These are phyloP conservation scores for Drosophila kanekoi DNA, from an alignment of 2,888 invertebrate species.

Conservation along the genomic window DNA sequence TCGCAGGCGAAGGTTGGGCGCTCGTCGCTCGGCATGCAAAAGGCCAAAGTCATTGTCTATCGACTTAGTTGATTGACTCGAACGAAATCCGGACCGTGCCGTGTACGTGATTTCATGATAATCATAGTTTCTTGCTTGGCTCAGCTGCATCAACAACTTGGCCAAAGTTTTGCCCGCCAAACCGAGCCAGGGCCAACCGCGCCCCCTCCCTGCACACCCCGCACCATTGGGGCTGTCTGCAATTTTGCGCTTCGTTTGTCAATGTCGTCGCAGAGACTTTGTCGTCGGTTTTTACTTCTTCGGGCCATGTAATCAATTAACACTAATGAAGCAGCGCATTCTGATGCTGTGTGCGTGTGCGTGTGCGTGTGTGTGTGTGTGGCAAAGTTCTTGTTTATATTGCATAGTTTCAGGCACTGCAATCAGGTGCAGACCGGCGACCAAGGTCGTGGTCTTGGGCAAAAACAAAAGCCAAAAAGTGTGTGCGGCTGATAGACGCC, in stretches of 20 bases:
- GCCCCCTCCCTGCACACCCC: neutral
- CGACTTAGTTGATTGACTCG: slow-evolving; percentile 73
- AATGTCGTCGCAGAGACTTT: slow-evolving; percentile 63
- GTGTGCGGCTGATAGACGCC: slow-evolving; percentile 51
- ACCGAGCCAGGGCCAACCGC: slow-evolving; percentile 4
- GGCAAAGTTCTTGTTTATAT: slow-evolving; percentile 61
- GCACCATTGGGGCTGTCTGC: slow-evolving; percentile 34
- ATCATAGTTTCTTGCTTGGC: slow-evolving; percentile 58
- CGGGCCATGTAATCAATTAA: slow-evolving; percentile 81
- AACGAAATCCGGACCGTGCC: slow-evolving; percentile 52
- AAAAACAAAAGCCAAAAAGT: slow-evolving; percentile 51
- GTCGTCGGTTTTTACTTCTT: slow-evolving; percentile 60
- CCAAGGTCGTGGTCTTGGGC: slow-evolving; percentile 57
- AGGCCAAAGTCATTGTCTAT: slow-evolving; percentile 70
- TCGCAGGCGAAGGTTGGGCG: slow-evolving; percentile 62
- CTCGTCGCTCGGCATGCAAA: slow-evolving; percentile 54
- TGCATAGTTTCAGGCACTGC: slow-evolving; percentile 46
- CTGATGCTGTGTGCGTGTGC: slow-evolving; percentile 9
- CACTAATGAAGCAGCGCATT: slow-evolving; percentile 75
- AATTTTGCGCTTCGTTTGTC: slow-evolving; percentile 80
- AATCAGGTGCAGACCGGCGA: slow-evolving; percentile 50
- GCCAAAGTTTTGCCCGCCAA: slow-evolving; percentile 37
- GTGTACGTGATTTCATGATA: slow-evolving; percentile 80
- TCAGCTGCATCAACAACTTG: slow-evolving; percentile 52
- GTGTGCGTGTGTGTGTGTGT: slow-evolving; percentile 15